phyloP scores from a whole-genome alignment of 2,888 invertebrate species.

The Dicyrtomina minuta region DNA sequence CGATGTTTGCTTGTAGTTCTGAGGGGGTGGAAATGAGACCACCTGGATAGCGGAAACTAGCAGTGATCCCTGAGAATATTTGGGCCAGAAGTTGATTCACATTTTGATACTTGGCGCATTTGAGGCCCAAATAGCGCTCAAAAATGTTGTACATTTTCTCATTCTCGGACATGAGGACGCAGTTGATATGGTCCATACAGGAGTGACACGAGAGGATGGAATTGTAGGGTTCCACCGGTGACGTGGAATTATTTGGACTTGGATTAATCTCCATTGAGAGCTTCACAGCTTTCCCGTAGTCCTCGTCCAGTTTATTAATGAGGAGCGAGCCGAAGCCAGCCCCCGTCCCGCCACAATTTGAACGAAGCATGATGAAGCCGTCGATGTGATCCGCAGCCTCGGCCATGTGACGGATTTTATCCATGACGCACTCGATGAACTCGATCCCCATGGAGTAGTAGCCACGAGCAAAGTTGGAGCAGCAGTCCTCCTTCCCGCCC shows the following conservation, averaged over 20 bases:
- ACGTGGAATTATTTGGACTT: slow-evolving; percentile 24
- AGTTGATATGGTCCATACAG: neutral
- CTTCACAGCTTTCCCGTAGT: slow-evolving; percentile 62
- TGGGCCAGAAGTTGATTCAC: slow-evolving; percentile 59
- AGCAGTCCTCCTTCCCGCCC: slow-evolving; percentile 58
- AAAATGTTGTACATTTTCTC: slow-evolving; percentile 7
- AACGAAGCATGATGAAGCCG: slow-evolving; percentile 62
- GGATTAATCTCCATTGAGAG: slow-evolving; percentile 55
- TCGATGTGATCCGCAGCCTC: slow-evolving; percentile 60
- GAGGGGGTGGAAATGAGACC: slow-evolving; percentile 58
- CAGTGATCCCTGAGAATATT: slow-evolving; percentile 23
- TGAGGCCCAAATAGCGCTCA: neutral
- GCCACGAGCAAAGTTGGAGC: slow-evolving; percentile 61
- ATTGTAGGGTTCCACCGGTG: slow-evolving; percentile 20
- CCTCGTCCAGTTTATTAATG: slow-evolving; percentile 61
- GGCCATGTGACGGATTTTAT: slow-evolving; percentile 57
- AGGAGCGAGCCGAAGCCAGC: slow-evolving; percentile 62
- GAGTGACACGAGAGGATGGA: neutral
- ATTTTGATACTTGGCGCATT: slow-evolving; percentile 59
- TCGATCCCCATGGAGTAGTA: slow-evolving; percentile 56
- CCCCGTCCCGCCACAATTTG: slow-evolving; percentile 61
- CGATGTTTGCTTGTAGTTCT: slow-evolving; percentile 80
- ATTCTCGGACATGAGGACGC: slow-evolving; percentile 7
- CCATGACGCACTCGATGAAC: slow-evolving; percentile 57
- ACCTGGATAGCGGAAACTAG: slow-evolving; percentile 20